phyloP scores from a whole-genome alignment of 2,888 invertebrate genomes.

The Tiliacea citrago region DNA sequence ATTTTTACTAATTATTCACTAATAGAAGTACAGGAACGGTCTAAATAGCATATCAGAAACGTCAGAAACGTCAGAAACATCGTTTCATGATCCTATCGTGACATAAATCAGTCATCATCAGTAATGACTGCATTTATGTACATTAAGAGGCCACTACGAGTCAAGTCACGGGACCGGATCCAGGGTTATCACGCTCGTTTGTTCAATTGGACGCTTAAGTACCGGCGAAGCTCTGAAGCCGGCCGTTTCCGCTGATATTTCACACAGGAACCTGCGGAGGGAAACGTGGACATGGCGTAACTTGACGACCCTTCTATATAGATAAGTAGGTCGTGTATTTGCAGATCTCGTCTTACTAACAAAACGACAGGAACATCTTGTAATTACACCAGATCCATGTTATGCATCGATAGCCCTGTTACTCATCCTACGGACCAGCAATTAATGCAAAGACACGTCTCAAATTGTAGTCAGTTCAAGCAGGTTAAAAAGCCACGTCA shows the following conservation, averaged over 20 bases:
- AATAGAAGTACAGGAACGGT: neutral
- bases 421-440: neutral
- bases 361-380: slow-evolving; percentile 4
- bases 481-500: neutral
- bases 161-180: slow-evolving; percentile 86
- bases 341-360: neutral
- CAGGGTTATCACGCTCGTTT: slow-evolving; percentile 85
- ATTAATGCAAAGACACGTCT: slow-evolving; percentile 30
- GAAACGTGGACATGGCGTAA: slow-evolving; percentile 57
- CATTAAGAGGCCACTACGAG: slow-evolving; percentile 73
- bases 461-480: neutral
- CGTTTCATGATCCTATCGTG: slow-evolving; percentile 38
- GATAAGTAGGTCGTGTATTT: slow-evolving; percentile 23
- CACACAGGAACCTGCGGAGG: slow-evolving; percentile 78
- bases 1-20: neutral
- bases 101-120: slow-evolving; percentile 59
- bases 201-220: slow-evolving; percentile 86
- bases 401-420: neutral
- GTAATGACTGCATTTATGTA: slow-evolving; percentile 64
- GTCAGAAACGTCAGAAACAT: slow-evolving; percentile 28
- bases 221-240: slow-evolving; percentile 80
- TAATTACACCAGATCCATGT: slow-evolving; percentile 5
- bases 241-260: slow-evolving; percentile 82
- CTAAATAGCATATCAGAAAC: neutral
- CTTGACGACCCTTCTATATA: slow-evolving; percentile 34